Evolutionary conservation across 1,140 invertebrate species (phyloP), one percentile per base, ranked within the genome.

Genomic region (Lepidurus arcticus): DNA sequence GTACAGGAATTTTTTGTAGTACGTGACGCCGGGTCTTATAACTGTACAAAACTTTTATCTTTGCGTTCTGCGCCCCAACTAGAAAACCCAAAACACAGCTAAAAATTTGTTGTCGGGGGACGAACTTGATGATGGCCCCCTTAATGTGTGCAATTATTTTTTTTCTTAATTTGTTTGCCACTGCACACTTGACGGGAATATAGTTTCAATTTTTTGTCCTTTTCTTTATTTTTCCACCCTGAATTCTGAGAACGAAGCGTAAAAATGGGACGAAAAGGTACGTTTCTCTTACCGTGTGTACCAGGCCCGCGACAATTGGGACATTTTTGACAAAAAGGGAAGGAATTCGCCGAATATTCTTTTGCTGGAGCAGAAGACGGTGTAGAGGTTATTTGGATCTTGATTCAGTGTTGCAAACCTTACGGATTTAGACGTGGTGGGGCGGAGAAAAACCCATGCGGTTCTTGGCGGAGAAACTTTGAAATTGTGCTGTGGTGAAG

Each of bases 161-260:
- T 65, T 16, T 34, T 4, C 3, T 34, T 34, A 0, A 34, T 34
- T 34, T 34, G 0, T 65, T 65, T 65, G 53, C 53, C 53, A 65
- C 53, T 9, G 53, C 53, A 65, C 53, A 65, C 53, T 65, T 65
- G 53, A 65, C 53, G 53, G 53, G 53, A 65, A 65, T 65, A 13
- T n/a, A 16, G 21, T 65, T 65, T 9, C 34, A 34, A 34, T 34
- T 65, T 16, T 65, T 16, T 7, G 1, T 7, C 53, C 21, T 65
- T 65, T 65, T 65, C 16, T 47, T 47, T 47, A 10, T 11, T 47
- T 47, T 65, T 65, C 4, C 53, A 65, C 53, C 53, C 53, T 65
- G 53, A 65, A 65, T 65, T 65, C 16, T 65, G 53, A 65, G 53
- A 9, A 65, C 53, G 53, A 65, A 65, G 53, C 53, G 53, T 65